A percentile compares a stretch with the other conserved stretches of the same genome.
Evolutionary conservation across 2,113 vertebrate genomes (phyloP).

Genomic region (Isurus oxyrinchus): DNA sequence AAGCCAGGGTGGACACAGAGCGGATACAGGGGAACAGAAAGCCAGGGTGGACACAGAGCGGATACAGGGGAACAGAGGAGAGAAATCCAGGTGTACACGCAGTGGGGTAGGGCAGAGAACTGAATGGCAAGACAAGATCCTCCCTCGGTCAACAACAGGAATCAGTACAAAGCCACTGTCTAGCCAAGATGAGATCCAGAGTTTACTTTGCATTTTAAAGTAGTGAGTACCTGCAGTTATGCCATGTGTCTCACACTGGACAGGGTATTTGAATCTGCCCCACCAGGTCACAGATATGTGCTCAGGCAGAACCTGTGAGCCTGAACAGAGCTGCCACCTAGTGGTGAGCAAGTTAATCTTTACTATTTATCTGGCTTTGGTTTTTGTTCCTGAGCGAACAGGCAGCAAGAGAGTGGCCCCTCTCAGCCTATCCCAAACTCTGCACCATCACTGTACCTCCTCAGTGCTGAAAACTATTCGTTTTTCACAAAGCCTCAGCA

Average conservation of each 20-base stretch:
- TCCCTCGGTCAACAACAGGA: background rate
- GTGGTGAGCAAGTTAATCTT: background rate
- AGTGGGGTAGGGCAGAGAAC: background rate
- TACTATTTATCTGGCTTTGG: no score
- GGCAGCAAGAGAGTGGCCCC: background rate
- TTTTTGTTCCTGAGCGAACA: background rate
- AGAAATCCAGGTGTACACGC: background rate
- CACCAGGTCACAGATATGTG: background rate
- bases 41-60: no score
- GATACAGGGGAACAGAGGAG: no score
- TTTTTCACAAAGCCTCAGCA: background rate
- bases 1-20: no score
- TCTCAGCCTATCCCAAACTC: background rate
- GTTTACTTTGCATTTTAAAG: background rate
- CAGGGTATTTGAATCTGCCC: background rate
- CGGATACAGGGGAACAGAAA: no score
- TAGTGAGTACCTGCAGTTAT: background rate
- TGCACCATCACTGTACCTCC: background rate
- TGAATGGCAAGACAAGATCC: background rate
- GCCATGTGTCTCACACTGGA: background rate
- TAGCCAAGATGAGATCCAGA: background rate
- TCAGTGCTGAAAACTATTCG: no score
- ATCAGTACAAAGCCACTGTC: background rate
- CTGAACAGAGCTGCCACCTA: background rate
- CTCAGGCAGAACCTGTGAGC: background rate